phyloP scores from a whole-genome alignment of 2,113 vertebrate species.

The Caloenas nicobarica region DNA sequence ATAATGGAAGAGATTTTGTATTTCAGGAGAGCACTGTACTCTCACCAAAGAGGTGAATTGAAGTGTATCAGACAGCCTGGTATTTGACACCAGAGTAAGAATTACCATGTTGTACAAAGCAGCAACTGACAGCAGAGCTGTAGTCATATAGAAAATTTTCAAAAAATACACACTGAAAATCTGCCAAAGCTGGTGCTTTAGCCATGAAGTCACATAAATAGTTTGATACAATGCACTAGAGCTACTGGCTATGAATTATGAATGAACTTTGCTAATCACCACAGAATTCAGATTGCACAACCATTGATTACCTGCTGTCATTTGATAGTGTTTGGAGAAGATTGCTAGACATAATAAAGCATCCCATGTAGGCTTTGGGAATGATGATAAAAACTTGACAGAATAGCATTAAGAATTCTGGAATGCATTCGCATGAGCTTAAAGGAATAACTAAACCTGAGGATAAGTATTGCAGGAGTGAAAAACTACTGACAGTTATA shows the following conservation, averaged over 20 bases:
- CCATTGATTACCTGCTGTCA: slow-evolving; percentile 12
- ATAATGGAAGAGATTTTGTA: not conserved
- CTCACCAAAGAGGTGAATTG: not conserved
- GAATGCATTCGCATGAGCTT: not conserved
- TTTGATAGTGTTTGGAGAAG: not conserved
- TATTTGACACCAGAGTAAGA: not conserved
- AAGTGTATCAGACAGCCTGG: not conserved
- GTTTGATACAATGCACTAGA: not conserved
- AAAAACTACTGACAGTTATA: not conserved
- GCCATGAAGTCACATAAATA: not conserved
- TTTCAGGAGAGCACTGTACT: not conserved
- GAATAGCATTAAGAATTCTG: not conserved
- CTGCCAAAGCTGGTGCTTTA: not conserved
- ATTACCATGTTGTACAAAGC: not conserved
- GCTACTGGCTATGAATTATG: slow-evolving; percentile 22
- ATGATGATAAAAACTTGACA: not conserved
- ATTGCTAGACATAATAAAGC: slow-evolving; percentile 3
- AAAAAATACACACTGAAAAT: not conserved
- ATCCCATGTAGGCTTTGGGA: not conserved
- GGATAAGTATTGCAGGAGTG: not conserved
- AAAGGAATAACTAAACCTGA: not conserved
- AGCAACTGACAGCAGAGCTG: not conserved
- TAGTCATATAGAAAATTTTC: not conserved
- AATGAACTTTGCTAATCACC: slow-evolving; percentile 10
- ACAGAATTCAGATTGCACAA: not conserved